Evolutionary conservation across 2,888 invertebrate genomes (phyloP).

Genomic region (Capitulum mitella): DNA sequence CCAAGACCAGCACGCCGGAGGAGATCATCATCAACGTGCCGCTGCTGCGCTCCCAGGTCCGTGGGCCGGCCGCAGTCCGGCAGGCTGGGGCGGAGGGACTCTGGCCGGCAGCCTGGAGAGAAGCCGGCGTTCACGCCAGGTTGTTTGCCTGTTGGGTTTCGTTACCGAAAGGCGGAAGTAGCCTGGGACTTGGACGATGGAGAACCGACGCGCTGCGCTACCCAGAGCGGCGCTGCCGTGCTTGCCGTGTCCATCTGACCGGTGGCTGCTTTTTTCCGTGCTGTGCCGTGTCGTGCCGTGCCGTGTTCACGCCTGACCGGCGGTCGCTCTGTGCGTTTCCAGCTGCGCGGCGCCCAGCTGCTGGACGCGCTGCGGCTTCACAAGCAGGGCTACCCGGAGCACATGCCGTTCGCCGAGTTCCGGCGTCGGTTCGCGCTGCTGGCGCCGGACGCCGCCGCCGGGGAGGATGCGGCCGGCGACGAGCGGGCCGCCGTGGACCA

Average conservation of each 20-base stretch:
- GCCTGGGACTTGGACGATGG: too few species aligned
- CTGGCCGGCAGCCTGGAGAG: too few species aligned
- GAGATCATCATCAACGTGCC: slow-evolving; percentile 66
- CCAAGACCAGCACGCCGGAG: slow-evolving; percentile 39
- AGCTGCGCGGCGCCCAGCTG: slow-evolving; percentile 84
- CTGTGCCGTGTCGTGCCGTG: neutral
- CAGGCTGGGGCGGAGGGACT: too few species aligned
- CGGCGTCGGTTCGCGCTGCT: slow-evolving; percentile 65
- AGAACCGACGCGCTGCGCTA: too few species aligned
- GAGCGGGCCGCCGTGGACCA: slow-evolving; percentile 65
- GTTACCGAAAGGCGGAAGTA: too few species aligned
- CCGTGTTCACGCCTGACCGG: neutral
- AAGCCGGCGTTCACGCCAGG: too few species aligned
- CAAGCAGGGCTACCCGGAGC: slow-evolving; percentile 90
- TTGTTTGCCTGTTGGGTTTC: too few species aligned
- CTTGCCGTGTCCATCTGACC: too few species aligned
- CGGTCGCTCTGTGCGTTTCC: slow-evolving; percentile 36
- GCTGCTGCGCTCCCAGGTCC: slow-evolving; percentile 73
- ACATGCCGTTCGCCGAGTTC: slow-evolving; percentile 81
- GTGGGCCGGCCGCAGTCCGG: neutral
- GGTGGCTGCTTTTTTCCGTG: too few species aligned
- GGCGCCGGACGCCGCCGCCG: slow-evolving; percentile 39
- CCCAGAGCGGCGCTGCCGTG: too few species aligned
- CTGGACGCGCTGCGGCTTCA: slow-evolving; percentile 80
- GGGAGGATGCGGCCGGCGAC: slow-evolving; percentile 39